Evolutionary conservation across 2,888 invertebrate genomes (phyloP).

Genomic region (Julus scandinavius): DNA sequence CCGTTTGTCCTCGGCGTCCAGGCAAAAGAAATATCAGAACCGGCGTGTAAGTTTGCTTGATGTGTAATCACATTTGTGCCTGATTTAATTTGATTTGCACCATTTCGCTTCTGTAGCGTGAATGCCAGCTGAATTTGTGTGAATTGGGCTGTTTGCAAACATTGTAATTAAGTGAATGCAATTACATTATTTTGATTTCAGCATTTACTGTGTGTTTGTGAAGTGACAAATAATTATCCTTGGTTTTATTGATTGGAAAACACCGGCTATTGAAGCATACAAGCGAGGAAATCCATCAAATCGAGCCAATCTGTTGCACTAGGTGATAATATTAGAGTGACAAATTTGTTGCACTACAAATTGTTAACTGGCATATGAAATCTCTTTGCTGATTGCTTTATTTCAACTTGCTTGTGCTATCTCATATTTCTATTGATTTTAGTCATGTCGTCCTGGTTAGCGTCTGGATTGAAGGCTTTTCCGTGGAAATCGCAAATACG

Average conservation of each 20-base stretch:
- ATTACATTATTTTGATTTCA: neutral
- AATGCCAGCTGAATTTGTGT: neutral
- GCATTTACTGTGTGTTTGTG: neutral
- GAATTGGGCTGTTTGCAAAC: neutral
- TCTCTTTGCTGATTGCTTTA: neutral
- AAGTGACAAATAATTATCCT: neutral
- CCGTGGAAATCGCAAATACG: slow-evolving; percentile 29
- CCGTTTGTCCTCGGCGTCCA: neutral
- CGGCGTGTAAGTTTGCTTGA: neutral
- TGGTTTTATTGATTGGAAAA: neutral
- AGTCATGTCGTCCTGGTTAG: neutral
- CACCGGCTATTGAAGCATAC: neutral
- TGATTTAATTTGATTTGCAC: neutral
- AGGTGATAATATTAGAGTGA: neutral
- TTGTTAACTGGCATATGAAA: neutral
- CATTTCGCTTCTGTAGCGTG: neutral
- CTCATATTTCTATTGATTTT: neutral
- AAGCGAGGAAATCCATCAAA: neutral
- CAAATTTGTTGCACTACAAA: neutral
- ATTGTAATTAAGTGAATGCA: neutral
- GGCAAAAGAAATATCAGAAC: neutral
- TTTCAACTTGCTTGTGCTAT: neutral
- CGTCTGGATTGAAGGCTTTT: slow-evolving; percentile 6
- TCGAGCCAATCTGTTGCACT: neutral
- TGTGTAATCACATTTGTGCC: neutral